Evolutionary conservation across 92 coral and sea anemone genomes (phyloP).

Genomic region (Muricea muricata): DNA sequence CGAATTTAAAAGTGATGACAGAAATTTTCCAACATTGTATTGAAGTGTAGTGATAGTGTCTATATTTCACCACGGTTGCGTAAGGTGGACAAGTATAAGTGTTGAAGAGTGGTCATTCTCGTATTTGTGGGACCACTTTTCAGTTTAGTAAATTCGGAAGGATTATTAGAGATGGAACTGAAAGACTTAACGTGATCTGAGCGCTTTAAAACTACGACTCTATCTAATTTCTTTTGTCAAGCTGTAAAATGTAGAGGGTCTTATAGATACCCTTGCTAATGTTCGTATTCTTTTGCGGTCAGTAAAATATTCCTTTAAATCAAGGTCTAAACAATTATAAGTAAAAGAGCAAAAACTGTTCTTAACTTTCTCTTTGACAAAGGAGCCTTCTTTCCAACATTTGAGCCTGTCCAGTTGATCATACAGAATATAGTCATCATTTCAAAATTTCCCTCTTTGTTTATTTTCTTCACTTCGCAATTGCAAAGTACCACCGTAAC

Average conservation of each 20-base stretch:
- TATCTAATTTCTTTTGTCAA: conserved; percentile 65
- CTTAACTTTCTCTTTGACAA: no score
- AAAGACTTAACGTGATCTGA: conserved; percentile 35
- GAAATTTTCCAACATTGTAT: conserved; percentile 43
- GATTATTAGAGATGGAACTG: conserved; percentile 22
- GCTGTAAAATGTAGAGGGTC: conserved; percentile 52
- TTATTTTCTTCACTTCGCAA: no score
- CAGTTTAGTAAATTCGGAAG: neutral
- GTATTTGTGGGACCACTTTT: conserved; percentile 5
- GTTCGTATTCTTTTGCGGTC: no score
- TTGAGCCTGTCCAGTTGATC: no score
- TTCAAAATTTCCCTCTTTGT: no score
- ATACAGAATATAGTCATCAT: no score
- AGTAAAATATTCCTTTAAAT: no score
- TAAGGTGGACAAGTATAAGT: neutral
- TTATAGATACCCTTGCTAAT: no score
- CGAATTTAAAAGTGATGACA: conserved; percentile 6
- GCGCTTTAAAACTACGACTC: conserved; percentile 45
- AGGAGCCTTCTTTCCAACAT: no score
- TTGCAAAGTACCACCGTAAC: no score
- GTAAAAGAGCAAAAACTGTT: no score
- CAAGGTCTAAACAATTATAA: no score
- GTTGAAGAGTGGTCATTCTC: neutral
- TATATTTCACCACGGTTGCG: conserved; percentile 47
- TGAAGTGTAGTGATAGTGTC: conserved; percentile 37